Base-by-base conservation (phyloP, 2,797 vertebrate species). In the Tiaroga cobitis region DNA sequence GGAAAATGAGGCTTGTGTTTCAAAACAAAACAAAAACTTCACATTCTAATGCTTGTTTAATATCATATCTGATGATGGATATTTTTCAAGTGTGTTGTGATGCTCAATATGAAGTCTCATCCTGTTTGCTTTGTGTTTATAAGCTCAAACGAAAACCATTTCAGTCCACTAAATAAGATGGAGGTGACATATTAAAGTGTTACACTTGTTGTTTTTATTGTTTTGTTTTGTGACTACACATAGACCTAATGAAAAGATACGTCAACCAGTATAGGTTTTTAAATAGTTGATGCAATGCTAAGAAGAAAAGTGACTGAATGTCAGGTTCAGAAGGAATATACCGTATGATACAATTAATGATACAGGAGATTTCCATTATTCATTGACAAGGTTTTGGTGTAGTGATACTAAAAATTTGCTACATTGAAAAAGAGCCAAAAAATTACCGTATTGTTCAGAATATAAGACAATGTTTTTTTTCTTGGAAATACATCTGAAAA, bases 161-260 rank as follows among this genome's bases (percentile, higher is more conserved):
- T 75, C 41, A 32, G 77, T 67, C 84, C 72, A 86, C 72, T 81
- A 80, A 84, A 43, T 83, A 76, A 8, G 86, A 65, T 39, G 10
- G 34, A 87, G 46, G 83, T 91, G 87, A 88, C 84, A 89, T 85
- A 84, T 89, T 69, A 79, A 8, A 84, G 61, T 34, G 11, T 34
- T 56, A 43, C 61, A 85, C 74, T 79, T 4, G 0, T 86, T 89
- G 29, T 26, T 15, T 4, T 19, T 51, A 2, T 49, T 49, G 34
- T 37, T 37, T 29, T 29, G 29, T 29, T 16, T n/a, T 72, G 16
- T 26, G 15, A 72, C 13, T 72, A 72, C 41, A 43, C 24, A 26
- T 8, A 72, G 39, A 26, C 7, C 24, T 72, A 72, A n/a, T 43
- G 7, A 16, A 72, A 15, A 72, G 6, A 72, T 2, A 43, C 18